Percentiles rank a stretch among this genome's conserved stretches.
Evolutionary conservation across 1,140 invertebrate species (phyloP).

Genomic region (Meloidogyne hapla): DNA sequence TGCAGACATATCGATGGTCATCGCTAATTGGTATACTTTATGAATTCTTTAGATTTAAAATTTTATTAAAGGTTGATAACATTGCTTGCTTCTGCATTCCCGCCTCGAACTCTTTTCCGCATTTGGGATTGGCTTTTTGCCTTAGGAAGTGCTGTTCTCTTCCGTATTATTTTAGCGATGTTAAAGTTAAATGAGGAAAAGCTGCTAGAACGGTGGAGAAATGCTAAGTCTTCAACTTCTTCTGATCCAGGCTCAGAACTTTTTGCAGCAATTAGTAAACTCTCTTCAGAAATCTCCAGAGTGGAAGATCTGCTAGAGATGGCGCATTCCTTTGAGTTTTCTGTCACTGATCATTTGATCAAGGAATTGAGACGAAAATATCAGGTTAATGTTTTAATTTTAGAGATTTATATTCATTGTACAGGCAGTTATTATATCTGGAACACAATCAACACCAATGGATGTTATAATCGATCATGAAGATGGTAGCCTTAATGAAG

Average conservation of each 20-base stretch:
- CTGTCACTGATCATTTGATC: constrained; percentile 58
- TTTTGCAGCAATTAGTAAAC: constrained; percentile 49
- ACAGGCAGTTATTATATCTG: constrained; percentile 86
- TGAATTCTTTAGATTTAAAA: background rate
- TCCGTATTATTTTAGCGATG: constrained; percentile 71
- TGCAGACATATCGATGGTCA: constrained; percentile 85
- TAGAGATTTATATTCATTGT: no score
- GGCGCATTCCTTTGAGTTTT: constrained; percentile 59
- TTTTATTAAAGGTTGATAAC: constrained; percentile 75
- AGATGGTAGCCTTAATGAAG: constrained; percentile 71
- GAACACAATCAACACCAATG: constrained; percentile 71
- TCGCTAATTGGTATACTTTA: constrained; percentile 77
- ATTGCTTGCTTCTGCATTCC: constrained; percentile 94
- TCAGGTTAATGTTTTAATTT: no score
- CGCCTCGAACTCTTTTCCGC: constrained; percentile 87
- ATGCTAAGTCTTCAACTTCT: constrained; percentile 27
- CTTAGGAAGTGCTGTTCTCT: constrained; percentile 89
- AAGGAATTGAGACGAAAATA: constrained; percentile 57
- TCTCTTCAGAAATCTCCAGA: constrained; percentile 47
- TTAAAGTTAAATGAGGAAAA: constrained; percentile 60
- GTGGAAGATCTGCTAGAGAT: constrained; percentile 68
- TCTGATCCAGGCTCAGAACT: constrained; percentile 41
- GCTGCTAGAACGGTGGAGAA: constrained; percentile 35
- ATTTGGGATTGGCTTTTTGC: constrained; percentile 95
- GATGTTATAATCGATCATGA: background rate